phyloP scores from a whole-genome alignment of 2,797 vertebrate species.

The Pangasius djambal region DNA sequence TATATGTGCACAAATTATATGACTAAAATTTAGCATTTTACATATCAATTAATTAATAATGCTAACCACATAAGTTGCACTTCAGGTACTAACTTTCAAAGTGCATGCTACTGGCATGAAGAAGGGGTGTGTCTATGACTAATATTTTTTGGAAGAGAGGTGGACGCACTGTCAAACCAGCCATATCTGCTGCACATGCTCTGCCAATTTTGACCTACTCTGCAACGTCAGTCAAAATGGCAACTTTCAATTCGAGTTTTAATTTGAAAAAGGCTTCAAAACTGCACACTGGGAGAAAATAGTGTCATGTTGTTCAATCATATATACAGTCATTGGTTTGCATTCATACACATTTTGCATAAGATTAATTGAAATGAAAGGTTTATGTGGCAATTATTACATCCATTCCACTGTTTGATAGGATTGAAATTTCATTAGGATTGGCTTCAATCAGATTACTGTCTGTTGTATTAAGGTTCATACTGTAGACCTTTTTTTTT shows the following conservation, averaged over 20 bases:
- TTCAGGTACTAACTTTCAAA: not conserved
- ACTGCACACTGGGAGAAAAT: not conserved
- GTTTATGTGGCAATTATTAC: not conserved
- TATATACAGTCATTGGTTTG: not conserved
- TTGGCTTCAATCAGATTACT: not conserved
- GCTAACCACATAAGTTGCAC: not conserved
- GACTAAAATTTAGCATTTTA: not conserved
- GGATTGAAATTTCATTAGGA: not conserved
- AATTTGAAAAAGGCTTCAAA: too few species aligned
- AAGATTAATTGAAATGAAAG: not conserved
- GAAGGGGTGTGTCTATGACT: not conserved
- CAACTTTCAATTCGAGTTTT: too few species aligned
- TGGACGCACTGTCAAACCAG: not conserved
- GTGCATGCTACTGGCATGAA: not conserved
- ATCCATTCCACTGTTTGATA: not conserved
- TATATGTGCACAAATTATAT: not conserved
- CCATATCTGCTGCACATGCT: not conserved
- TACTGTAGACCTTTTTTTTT: not conserved
- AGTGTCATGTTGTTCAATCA: not conserved
- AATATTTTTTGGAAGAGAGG: not conserved
- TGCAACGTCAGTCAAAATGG: not conserved
- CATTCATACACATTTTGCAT: not conserved
- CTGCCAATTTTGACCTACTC: not conserved
- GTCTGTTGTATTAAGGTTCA: not conserved
- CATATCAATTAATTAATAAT: not conserved